Evolutionary conservation across 2,797 vertebrate species (phyloP), one percentile per base, ranked within the genome.

Genomic region (Muscicapa comitata): DNA sequence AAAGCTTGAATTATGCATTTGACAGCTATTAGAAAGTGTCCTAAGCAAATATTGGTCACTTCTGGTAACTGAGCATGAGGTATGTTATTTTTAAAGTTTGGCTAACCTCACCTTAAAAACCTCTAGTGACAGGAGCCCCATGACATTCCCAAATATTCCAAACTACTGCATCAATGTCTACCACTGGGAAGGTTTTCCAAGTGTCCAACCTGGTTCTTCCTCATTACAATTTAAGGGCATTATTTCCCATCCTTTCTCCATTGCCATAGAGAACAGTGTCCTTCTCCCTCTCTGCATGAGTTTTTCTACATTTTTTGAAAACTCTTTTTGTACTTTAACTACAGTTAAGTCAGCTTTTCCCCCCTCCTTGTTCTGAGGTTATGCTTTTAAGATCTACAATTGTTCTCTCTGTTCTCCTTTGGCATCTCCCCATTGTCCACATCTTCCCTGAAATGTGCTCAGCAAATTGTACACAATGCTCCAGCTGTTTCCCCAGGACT

Each of bases 371-470:
- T 71, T 90, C 42, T 75, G 85, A 95, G 66, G 76, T 80, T 88
- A 71, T 54, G 25, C 21, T 88, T 94, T 94, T 45, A 94, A 68
- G 68, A 80, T 58, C 42, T 78, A 40, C 73, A 78, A 23, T 78
- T 91, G 75, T 93, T 94, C 65, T 85, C 67, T 45, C 51, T 66
- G 37, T 50, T 94, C 42, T 94, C 40, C 81, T 93, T 94, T 66
- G 82, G 82, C 79, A 91, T 93, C 50, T 80, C 47, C 61, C 33
- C 47, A 86, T 84, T 94, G 93, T 80, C 87, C 72, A 86, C 72
- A 61, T 90, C 65, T 86, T 86, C 45, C 85, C 91, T 28, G 33
- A 86, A 86, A 83, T n/a, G 35, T 86, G 61, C 47, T 55, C 90
- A 81, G 68, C 42, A 86, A 93, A 76, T 12, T 55, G 53, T 51